A percentile compares a stretch with the other conserved stretches of the same genome.
phyloP scores from a whole-genome alignment of 2,888 invertebrate genomes.

The Zele albiditarsus region DNA sequence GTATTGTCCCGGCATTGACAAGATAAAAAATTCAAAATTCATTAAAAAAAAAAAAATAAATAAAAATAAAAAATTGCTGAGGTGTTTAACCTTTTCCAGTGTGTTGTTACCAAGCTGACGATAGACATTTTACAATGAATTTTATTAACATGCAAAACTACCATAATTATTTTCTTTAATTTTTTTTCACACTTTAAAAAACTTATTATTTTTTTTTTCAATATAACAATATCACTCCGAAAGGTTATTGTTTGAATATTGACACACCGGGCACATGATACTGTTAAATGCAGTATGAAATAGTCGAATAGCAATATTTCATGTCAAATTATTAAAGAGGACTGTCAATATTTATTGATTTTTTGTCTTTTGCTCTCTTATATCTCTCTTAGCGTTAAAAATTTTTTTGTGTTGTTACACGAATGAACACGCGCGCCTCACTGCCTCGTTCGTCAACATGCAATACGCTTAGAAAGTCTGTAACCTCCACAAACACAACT shows the following conservation, averaged over 20 bases:
- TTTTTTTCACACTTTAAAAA: no score
- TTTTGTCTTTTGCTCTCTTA: no score
- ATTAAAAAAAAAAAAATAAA: no score
- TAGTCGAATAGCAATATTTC: no score
- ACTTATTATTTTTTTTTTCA: no score
- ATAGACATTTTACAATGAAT: background rate
- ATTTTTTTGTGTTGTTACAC: background rate
- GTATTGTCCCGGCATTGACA: background rate
- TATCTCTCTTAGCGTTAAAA: conserved; percentile 6
- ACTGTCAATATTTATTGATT: no score
- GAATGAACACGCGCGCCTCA: conserved; percentile 34
- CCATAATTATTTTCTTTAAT: background rate
- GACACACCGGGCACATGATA: background rate
- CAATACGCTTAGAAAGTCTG: conserved; percentile 51
- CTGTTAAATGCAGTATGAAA: no score
- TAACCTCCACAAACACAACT: conserved; percentile 37
- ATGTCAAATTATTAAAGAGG: no score
- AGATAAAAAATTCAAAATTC: background rate
- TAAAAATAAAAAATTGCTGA: background rate
- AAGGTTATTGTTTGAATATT: background rate
- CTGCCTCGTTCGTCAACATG: conserved; percentile 33
- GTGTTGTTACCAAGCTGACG: conserved; percentile 9
- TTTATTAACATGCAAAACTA: background rate
- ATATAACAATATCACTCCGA: background rate
- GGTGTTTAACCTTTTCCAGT: background rate